Evolutionary conservation across 1,140 invertebrate genomes (phyloP), one percentile per base, ranked within the genome.

Genomic region (Thaumatotibia leucotreta): DNA sequence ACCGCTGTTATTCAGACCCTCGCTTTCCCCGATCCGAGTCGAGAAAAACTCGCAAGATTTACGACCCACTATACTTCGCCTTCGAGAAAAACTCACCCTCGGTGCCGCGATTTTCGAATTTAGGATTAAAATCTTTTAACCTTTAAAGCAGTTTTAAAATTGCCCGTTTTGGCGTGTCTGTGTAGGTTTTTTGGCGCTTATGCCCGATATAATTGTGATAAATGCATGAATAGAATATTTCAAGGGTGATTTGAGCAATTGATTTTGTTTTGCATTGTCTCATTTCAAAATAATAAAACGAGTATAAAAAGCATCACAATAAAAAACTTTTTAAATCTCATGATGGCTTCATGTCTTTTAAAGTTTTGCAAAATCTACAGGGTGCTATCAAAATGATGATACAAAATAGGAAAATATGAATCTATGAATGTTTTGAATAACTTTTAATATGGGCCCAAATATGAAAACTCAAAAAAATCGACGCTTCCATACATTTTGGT

Each of bases 41-140:
- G 61, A 70, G 75, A 77, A 80, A 80, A 80, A 80, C 75, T 74
- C 68, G 50, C 1, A 70, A 78, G 80, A 84, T 84, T 84, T 84
- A 84, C 74, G 78, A 80, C 66, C 61, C 39, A 52, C 68, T 67
- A 72, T 74, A 71, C 68, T 67, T 68, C 11, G 64, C 20, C 39
- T 72, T 63, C 17, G 50, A 29, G 52, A 58, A 58, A 58, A 58
- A 58, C 23, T 35, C n/a, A 31, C 61, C 31, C 29, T 31, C 61
- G 31, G 14, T 31, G 14, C 61, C 6, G 33, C 31, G 52, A 58
- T 58, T 58, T 58, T 58, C 24, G 52, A 58, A 58, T 58, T 27
- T 9, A 24, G 52, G 24, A 58, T 58, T 58, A 58, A 58, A 58
- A 58, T 58, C 27, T 58, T 58, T 58, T 58, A 58, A 58, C 52